A percentile compares a stretch with the other conserved stretches of the same genome.
These are phyloP conservation scores for Callipepla squamata DNA, from an alignment of 2,113 vertebrate genomes.

Conservation along the genomic window DNA sequence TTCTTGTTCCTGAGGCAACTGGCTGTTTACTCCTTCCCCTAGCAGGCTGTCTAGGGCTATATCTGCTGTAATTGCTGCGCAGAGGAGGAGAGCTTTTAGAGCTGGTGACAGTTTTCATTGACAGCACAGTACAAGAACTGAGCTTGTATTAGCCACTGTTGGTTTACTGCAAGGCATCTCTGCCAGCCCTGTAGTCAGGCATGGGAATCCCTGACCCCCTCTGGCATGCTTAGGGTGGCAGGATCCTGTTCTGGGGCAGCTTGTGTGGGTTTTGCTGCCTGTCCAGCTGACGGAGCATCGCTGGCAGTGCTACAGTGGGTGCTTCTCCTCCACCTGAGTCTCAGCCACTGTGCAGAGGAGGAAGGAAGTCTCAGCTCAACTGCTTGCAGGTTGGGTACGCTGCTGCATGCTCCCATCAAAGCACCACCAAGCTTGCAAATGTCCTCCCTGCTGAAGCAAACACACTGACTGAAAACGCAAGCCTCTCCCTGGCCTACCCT, in stretches of 20 bases:
- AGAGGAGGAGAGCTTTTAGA: not conserved
- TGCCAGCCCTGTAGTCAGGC: not conserved
- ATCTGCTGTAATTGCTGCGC: not conserved
- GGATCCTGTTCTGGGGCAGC: not conserved
- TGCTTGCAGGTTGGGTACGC: not conserved
- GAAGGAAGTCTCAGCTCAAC: not conserved
- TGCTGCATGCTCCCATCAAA: not conserved
- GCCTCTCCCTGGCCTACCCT: not conserved
- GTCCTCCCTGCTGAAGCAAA: not conserved
- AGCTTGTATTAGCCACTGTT: accelerated
- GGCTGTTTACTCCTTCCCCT: not conserved
- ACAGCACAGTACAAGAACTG: too few species aligned
- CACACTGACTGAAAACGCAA: not conserved
- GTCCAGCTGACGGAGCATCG: not conserved
- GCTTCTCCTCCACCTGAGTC: not conserved
- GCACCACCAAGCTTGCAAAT: accelerated
- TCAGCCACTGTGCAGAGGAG: accelerated
- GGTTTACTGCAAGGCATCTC: not conserved
- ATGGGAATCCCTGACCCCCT: accelerated
- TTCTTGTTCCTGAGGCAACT: not conserved
- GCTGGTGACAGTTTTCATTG: too few species aligned
- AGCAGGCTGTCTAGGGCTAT: accelerated
- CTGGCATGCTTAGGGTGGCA: accelerated
- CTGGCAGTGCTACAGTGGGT: not conserved
- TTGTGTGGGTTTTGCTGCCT: not conserved